Percentiles rank a stretch among this genome's conserved stretches.
Conservation (phyloP, 2,888 invertebrate species). For the Napeogenes sylphis region DNA sequence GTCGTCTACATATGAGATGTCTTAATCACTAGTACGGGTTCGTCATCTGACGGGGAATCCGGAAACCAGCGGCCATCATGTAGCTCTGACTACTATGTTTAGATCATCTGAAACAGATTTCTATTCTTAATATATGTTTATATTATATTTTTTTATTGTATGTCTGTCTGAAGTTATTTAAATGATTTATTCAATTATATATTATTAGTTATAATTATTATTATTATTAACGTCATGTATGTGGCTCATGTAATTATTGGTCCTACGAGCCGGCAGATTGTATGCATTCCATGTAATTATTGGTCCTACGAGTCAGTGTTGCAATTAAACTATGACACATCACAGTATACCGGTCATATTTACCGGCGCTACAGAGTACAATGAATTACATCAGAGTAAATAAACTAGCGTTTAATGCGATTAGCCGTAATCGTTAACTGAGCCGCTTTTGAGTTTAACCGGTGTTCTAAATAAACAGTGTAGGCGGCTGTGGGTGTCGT, state of each 20-base stretch:
- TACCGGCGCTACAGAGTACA: background rate
- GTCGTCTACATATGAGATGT: too few species aligned
- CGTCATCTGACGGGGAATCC: slow-evolving; percentile 47
- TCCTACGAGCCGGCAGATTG: background rate
- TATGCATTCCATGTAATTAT: background rate
- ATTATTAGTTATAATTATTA: too few species aligned
- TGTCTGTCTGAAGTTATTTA: too few species aligned
- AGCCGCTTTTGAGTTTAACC: slow-evolving; percentile 12
- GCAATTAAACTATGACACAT: background rate
- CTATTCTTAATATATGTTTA: too few species aligned
- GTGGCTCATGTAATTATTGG: background rate
- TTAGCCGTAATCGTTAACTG: slow-evolving; percentile 26
- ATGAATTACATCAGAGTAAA: slow-evolving; percentile 13
- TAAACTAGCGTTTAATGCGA: slow-evolving; percentile 21
- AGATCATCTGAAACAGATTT: too few species aligned
- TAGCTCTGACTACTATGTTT: too few species aligned
- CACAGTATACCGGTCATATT: background rate
- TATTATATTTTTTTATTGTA: too few species aligned
- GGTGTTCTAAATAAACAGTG: slow-evolving; percentile 23
- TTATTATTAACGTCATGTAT: background rate
- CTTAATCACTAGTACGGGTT: too few species aligned
- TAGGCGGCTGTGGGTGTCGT: slow-evolving; percentile 29
- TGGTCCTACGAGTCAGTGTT: background rate
- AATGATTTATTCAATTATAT: too few species aligned
- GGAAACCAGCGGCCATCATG: slow-evolving; percentile 33